These are phyloP conservation scores for Corythucha ciliata DNA, from an alignment of 2,888 invertebrate genomes.

Conservation along the genomic window DNA sequence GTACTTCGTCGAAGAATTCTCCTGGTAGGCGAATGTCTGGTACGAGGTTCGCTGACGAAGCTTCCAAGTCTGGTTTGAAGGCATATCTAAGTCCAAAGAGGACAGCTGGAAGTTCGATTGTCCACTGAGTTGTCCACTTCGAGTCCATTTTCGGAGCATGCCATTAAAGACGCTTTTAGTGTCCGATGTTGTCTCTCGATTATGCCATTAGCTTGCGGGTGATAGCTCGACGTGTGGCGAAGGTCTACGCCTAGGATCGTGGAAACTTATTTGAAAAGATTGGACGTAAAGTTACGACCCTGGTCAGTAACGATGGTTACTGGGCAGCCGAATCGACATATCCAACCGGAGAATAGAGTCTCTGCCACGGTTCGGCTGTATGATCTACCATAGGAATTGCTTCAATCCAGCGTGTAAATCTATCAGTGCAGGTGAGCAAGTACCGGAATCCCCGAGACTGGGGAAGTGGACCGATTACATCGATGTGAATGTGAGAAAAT, in stretches of 20 bases:
- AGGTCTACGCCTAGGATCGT: constrained; percentile 1
- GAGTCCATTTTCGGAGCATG: background rate
- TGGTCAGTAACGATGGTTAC: constrained; percentile 11
- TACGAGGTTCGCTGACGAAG: constrained; percentile 38
- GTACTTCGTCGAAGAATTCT: constrained; percentile 31
- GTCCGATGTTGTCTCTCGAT: constrained; percentile 11
- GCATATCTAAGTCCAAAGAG: constrained; percentile 9
- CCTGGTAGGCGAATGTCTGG: constrained; percentile 39
- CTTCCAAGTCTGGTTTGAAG: constrained; percentile 10
- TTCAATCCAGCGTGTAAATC: constrained; percentile 16
- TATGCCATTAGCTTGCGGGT: constrained; percentile 11
- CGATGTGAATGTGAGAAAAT: constrained; percentile 3
- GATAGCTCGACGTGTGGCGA: constrained; percentile 11
- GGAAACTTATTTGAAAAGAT: constrained; percentile 3
- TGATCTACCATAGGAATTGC: constrained; percentile 14
- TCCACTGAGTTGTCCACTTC: background rate
- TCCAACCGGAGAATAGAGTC: constrained; percentile 12
- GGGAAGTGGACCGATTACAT: constrained; percentile 12
- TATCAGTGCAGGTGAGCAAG: constrained; percentile 7
- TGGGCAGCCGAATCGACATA: constrained; percentile 17
- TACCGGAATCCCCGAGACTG: background rate
- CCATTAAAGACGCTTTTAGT: constrained; percentile 15
- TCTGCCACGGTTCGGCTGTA: constrained; percentile 6
- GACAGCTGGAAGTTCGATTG: constrained; percentile 7
- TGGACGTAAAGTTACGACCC: constrained; percentile 12